Evolutionary conservation across 2,888 invertebrate species (phyloP), one percentile per base, ranked within the genome.

Genomic region (Chorisops tibialis): DNA sequence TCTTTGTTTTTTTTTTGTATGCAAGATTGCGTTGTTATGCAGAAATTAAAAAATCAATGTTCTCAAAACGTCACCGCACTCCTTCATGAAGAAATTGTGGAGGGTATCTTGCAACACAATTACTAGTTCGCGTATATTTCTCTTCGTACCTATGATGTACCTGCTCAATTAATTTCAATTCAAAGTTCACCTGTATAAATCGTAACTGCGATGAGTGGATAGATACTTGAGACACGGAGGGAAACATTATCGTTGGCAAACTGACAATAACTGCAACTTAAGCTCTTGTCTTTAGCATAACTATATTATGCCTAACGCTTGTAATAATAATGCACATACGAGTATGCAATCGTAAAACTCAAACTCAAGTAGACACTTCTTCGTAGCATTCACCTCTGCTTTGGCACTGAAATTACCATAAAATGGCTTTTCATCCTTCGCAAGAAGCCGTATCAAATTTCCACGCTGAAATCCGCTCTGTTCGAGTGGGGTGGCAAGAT

Each of bases 331-430:
- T 30, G 30, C 9, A 30, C 30, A 30, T 30, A n/a, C n/a, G n/a
- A n/a, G n/a, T n/a, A 30, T 30, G 30, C 30, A 30, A 30, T 30
- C 30, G 30, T 5, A 7, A n/a, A n/a, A n/a, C n/a, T 30, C 19
- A 48, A 30, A 5, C 30, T 30, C 7, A 30, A 30, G 30, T 30
- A 30, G 30, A 9, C 9, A 30, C 30, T 30, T 30, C 30, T 30
- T 30, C 30, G 30, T 30, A 7, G 30, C 30, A 30, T 30, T 30
- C 30, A 30, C 30, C 30, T 30, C 30, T 30, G 9, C 30, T 43
- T 16, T 49, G 62, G 56, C 41, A 56, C 62, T 56, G 62, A 62
- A 54, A 62, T 62, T 62, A 62, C 19, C 62, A 62, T 62, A 62
- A 56, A 62, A 56, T 62, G 62, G 62, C 39, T 22, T 62, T 56